Percentiles rank a stretch among this genome's conserved stretches.
These are phyloP conservation scores for Pao palembangensis DNA, from an alignment of 2,113 vertebrate genomes.

Conservation along the genomic window DNA sequence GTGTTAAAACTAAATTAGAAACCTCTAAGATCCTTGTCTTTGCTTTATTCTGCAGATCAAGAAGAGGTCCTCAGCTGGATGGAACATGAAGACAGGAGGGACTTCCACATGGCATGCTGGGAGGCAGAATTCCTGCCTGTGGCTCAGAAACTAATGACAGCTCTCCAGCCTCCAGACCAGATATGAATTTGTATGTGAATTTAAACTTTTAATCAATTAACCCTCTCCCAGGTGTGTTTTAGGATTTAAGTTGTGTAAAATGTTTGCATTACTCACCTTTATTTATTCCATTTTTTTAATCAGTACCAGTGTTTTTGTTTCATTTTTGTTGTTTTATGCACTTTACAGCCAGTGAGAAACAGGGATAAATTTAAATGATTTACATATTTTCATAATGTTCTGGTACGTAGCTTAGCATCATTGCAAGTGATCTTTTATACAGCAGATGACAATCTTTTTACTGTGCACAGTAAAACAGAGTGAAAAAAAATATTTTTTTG, in stretches of 20 bases:
- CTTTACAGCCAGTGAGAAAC: conserved; percentile 28
- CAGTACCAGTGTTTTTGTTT: not conserved
- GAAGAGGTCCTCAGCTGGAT: conserved; percentile 73
- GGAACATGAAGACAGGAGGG: conserved; percentile 68
- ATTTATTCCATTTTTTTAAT: not conserved
- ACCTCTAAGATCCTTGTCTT: not conserved
- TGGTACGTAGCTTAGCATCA: conserved; percentile 4
- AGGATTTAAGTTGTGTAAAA: not conserved
- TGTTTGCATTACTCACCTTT: not conserved
- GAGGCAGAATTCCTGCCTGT: conserved; percentile 89
- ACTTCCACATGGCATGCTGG: conserved; percentile 82
- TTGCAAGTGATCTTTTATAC: conserved; percentile 20
- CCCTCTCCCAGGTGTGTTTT: too few species aligned
- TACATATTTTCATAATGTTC: conserved; percentile 16
- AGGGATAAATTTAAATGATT: conserved; percentile 20
- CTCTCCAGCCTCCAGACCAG: conserved; percentile 63
- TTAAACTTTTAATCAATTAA: too few species aligned
- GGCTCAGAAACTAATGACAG: conserved; percentile 81
- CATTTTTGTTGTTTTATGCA: not conserved
- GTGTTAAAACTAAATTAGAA: not conserved
- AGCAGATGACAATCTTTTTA: conserved; percentile 19
- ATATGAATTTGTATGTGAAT: too few species aligned
- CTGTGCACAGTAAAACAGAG: conserved; percentile 34
- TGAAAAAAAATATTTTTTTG: conserved; percentile 13
- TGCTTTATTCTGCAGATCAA: conserved; percentile 72